Base-by-base conservation (phyloP, 2,113 vertebrate species). In the Prinia subflava region DNA sequence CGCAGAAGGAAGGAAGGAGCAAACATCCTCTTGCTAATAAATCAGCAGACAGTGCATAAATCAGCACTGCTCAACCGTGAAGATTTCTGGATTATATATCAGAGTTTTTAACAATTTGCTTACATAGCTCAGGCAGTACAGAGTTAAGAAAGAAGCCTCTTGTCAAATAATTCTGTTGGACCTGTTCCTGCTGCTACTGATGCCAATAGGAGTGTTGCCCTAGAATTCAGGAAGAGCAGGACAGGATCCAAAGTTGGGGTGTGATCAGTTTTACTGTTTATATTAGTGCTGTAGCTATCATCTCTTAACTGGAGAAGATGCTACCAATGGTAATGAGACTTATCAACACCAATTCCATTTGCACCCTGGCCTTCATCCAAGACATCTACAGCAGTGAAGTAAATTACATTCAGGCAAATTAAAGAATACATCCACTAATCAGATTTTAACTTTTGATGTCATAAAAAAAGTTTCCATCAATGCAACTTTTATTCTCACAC, bases 301-400 rank as follows among this genome's bases (percentile, higher is more conserved):
- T 49, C 52, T 49, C 83, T 55, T 53, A 75, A 67, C 44, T 42
- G 74, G 68, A 81, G 90, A 84, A 74, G 82, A 95, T 83, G 75
- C 79, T 83, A 27, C 24, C 74, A 74, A 85, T 46, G 83, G 56
- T 55, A 90, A 85, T n/a, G 67, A 90, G 85, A 92, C 79, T 92
- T 84, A 94, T 37, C 87, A 93, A 88, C 74, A 88, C n/a, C 76
- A 94, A 80, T 70, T 94, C 74, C 95, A 95, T 89, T 93, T 93
- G 75, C 57, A 82, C 69, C 37, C 81, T 90, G 83, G 89, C 83
- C 63, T 92, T 94, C 91, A 93, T 74, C 85, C 27, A 10, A 93
- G 56, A 50, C 8, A 6, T 84, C 89, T 65, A 63, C 37, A 76
- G 42, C 24, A 80, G 35, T 13, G 35, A 86, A 89, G 79, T 57